These are phyloP conservation scores for Arctopsyche grandis DNA, from an alignment of 1,140 invertebrate species.

Conservation along the genomic window DNA sequence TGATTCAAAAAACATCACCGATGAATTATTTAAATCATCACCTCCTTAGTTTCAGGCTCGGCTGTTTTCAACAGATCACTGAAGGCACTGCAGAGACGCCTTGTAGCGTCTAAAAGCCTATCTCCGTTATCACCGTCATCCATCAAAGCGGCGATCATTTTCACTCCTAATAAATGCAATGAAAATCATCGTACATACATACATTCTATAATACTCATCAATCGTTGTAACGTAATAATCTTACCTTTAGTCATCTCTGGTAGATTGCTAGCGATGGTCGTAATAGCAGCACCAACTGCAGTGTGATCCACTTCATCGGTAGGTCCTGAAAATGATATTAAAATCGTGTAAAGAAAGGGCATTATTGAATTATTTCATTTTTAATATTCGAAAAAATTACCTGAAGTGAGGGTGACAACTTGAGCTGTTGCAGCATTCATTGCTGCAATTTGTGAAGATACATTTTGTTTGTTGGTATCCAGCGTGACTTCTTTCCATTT, in stretches of 20 bases:
- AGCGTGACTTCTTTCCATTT: conserved; percentile 94
- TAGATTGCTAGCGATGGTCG: conserved; percentile 95
- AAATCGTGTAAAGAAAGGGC: not conserved
- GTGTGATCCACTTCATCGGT: conserved; percentile 90
- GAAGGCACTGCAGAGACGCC: conserved; percentile 92
- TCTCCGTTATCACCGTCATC: conserved; percentile 85
- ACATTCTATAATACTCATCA: not conserved
- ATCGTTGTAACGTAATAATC: not conserved
- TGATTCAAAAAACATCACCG: conserved; percentile 27
- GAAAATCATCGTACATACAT: not conserved
- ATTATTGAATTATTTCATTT: not conserved
- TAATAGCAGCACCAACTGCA: conserved; percentile 96
- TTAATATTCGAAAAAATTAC: conserved; percentile 57
- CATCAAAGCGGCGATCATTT: conserved; percentile 95
- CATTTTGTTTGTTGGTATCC: conserved; percentile 96
- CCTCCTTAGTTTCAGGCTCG: conserved; percentile 92
- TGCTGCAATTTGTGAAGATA: conserved; percentile 95
- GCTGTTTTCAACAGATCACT: conserved; percentile 93
- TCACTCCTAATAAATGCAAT: conserved; percentile 68
- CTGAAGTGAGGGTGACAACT: conserved; percentile 93
- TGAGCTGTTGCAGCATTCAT: conserved; percentile 99
- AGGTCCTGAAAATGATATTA: conserved; percentile 68
- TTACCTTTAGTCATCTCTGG: conserved; percentile 93
- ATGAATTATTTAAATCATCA: conserved; percentile 56
- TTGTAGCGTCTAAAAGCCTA: conserved; percentile 89